phyloP scores from a whole-genome alignment of 2,797 vertebrate species.

The Siniperca obscura region DNA sequence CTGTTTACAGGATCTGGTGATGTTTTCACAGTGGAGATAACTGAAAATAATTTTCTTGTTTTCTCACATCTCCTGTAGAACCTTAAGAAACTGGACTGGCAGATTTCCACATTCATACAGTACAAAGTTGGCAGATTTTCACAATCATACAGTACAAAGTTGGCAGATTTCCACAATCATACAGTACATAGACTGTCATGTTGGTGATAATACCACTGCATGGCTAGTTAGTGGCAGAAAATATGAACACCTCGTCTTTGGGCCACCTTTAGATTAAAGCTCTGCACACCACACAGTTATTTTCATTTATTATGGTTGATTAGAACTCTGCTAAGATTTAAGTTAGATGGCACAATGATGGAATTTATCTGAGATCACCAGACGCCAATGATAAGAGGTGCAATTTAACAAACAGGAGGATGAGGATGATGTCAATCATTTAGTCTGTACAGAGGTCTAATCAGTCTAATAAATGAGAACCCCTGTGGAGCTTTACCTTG shows the following conservation, averaged over 20 bases:
- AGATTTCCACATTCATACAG: background rate
- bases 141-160: background rate
- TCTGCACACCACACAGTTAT: background rate
- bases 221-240: background rate
- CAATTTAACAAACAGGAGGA: no score
- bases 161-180: background rate
- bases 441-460: no score
- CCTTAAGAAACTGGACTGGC: background rate
- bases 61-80: background rate
- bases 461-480: background rate
- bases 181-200: background rate
- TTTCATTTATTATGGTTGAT: background rate
- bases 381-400: no score
- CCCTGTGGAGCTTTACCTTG: no score
- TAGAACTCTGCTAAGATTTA: background rate
- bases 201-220: background rate
- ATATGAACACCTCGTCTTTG: background rate
- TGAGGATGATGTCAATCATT: background rate
- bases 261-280: background rate
- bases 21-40: conserved; percentile 1
- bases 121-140: background rate
- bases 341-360: background rate
- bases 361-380: background rate
- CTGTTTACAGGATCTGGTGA: conserved; percentile 4
- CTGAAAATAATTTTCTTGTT: background rate